Conservation (phyloP, 2,888 invertebrate genomes). For the Drymonia ruficornis region DNA sequence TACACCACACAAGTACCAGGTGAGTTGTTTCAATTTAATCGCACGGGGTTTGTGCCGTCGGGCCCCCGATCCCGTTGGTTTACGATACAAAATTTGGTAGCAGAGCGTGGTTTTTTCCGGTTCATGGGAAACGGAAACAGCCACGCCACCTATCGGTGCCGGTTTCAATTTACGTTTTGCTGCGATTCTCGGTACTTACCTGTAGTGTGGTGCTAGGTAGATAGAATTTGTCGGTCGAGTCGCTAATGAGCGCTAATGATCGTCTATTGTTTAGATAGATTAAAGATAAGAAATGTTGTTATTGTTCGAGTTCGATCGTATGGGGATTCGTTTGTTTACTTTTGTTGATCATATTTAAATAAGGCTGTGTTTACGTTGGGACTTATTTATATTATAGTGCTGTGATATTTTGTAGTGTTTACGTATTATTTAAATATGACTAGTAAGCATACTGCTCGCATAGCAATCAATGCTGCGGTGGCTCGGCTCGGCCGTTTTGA, state of each 20-base stretch:
- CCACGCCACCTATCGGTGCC: neutral
- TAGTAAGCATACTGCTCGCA: neutral
- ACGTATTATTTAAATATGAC: neutral
- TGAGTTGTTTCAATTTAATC: neutral
- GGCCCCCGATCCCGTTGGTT: neutral
- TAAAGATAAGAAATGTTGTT: neutral
- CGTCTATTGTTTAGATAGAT: neutral
- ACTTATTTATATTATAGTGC: too few species aligned
- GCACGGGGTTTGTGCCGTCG: neutral
- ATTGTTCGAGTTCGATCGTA: neutral
- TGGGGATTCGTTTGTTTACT: neutral
- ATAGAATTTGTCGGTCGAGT: neutral
- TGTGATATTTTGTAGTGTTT: too few species aligned
- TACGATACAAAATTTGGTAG: neutral
- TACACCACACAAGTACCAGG: too few species aligned
- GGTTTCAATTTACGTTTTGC: neutral
- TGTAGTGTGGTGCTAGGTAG: neutral
- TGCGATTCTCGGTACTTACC: neutral
- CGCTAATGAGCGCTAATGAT: neutral
- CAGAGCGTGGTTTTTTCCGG: neutral
- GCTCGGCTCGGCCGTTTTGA: constrained; percentile 1
- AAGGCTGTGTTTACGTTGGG: neutral
- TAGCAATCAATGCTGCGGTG: neutral
- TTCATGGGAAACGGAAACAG: neutral
- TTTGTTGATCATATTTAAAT: neutral